Base-by-base conservation (phyloP, 2,797 vertebrate genomes). In the Echiichthys vipera region DNA sequence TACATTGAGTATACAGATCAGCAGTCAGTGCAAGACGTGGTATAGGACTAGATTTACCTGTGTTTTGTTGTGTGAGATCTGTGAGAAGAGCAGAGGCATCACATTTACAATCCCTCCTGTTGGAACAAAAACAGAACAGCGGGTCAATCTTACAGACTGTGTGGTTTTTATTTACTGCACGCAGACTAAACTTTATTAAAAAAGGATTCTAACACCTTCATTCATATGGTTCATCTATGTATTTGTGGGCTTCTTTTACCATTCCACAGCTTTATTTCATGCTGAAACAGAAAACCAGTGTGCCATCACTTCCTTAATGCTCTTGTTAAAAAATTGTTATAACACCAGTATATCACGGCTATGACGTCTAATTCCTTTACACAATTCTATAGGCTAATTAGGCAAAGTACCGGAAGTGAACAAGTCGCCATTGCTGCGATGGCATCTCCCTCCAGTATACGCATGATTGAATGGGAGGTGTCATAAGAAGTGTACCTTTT, bases 41-140 rank as follows among this genome's bases (percentile, higher is more conserved):
- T 29, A 29, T 10, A 65, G 11, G 15, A 57, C 4, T 20, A 42
- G 24, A 53, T 24, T 70, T 89, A 93, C 93, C 92, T 94, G 92
- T 22, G 73, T 85, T 89, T 67, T 92, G 79, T 91, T 92, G 82
- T 91, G 88, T 36, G 91, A 93, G 69, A 94, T 94, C 80, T 94
- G 86, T 0, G 93, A 93, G 87, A 90, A 95, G 27, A 94, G 85
- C 57, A 93, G 86, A 13, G 92, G 93, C 93, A 94, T 94, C 87
- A 95, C 88, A 20, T 95, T 95, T 53, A 94, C 89, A 65, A 94
- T 91, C 57, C 93, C 92, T 64, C 94, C 93, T 94, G 82, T 71
- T 10, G 59, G 70, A 34, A 84, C 34, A 87, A 37, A 76, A 77
- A 76, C 39, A 72, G 13, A 71, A 32, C 43, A 71, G 62, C 14